Percentiles rank a stretch among this genome's conserved stretches.
Evolutionary conservation across 2,113 vertebrate genomes (phyloP).

Genomic region (Aleadryas rufinucha): DNA sequence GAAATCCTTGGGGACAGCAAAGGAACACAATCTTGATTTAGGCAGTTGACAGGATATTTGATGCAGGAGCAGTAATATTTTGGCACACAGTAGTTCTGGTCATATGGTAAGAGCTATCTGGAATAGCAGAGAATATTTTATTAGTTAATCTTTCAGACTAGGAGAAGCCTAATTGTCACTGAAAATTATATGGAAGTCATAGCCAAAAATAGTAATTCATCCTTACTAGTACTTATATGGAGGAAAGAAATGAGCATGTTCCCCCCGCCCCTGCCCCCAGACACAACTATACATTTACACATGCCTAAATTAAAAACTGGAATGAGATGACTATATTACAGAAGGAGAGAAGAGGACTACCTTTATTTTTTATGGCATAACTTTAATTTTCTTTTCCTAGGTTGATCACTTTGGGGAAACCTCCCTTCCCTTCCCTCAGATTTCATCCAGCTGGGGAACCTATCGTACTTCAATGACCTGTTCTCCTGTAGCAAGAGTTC

Average conservation of each 20-base stretch:
- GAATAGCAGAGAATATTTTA: not conserved
- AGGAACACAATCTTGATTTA: not conserved
- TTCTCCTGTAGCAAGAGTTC: not conserved
- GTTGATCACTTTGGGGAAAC: not conserved
- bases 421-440: not conserved
- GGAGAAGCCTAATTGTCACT: not conserved
- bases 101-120: not conserved
- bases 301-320: not conserved
- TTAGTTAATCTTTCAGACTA: not conserved
- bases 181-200: not conserved
- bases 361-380: not conserved
- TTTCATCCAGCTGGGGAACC: not conserved
- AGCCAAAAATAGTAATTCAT: not conserved
- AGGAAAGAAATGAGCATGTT: not conserved
- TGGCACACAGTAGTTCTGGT: not conserved
- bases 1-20: not conserved
- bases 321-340: not conserved
- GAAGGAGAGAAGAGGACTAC: not conserved
- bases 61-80: not conserved
- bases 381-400: not conserved
- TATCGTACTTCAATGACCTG: not conserved
- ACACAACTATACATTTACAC: not conserved
- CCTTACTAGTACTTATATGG: not conserved
- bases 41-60: not conserved
- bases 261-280: not conserved